These are phyloP conservation scores for Scaptomyza flava DNA, from an alignment of 2,888 invertebrate genomes.

Conservation along the genomic window DNA sequence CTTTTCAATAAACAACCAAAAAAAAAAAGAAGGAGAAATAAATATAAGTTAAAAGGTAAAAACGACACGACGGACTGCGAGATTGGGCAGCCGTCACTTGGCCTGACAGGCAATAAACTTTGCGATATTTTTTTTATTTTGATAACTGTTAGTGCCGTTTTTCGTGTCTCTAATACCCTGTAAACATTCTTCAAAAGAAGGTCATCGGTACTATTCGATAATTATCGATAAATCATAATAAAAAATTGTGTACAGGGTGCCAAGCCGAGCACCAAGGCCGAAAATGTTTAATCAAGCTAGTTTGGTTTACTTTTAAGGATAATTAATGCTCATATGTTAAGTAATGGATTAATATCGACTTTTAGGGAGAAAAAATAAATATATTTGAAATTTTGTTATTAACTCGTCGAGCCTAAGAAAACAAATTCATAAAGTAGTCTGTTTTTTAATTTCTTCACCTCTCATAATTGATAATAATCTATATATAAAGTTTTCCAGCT, in stretches of 20 bases:
- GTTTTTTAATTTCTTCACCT: not conserved
- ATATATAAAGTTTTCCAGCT: not conserved
- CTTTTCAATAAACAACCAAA: slow-evolving; percentile 57
- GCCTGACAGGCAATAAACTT: slow-evolving; percentile 73
- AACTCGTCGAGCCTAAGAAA: not conserved
- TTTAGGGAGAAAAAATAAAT: not conserved
- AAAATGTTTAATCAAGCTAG: too few relatives aligned
- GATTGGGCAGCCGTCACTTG: slow-evolving; percentile 72
- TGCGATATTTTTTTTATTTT: slow-evolving; percentile 33
- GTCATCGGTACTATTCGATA: too few relatives aligned
- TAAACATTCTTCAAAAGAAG: not conserved
- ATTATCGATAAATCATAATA: too few relatives aligned
- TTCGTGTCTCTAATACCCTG: slow-evolving; percentile 7
- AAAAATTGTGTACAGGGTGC: too few relatives aligned
- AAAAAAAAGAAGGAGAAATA: slow-evolving; percentile 14
- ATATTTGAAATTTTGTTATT: not conserved
- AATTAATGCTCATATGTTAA: too few relatives aligned
- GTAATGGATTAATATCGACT: not conserved
- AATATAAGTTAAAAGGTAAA: slow-evolving; percentile 12
- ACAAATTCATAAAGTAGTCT: not conserved
- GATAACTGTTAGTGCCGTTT: slow-evolving; percentile 21
- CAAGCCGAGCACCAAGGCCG: too few relatives aligned
- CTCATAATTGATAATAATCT: not conserved
- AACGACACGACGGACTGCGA: slow-evolving; percentile 33
- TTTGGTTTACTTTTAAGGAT: too few relatives aligned